These are phyloP conservation scores for zebrafish (Danio rerio) DNA, from an alignment of 2,113 vertebrate species.

Conservation along the genomic window DNA sequence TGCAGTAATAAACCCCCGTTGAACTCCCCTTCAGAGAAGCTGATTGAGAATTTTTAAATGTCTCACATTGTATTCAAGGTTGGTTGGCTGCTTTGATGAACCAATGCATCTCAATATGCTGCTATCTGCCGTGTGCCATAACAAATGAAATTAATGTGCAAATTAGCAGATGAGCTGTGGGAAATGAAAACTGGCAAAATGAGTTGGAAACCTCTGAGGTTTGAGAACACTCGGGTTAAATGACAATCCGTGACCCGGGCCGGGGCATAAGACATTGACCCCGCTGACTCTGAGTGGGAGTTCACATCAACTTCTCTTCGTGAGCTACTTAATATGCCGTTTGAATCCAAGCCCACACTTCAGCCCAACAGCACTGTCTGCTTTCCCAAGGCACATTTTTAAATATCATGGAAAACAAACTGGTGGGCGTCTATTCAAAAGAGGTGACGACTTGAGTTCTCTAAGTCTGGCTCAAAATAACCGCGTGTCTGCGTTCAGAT, in stretches of 20 bases:
- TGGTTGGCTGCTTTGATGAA: constrained; percentile 35
- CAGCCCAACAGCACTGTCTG: neutral
- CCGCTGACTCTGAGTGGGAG: constrained; percentile 5
- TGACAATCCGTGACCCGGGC: neutral
- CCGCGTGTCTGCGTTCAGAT: neutral
- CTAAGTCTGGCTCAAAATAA: constrained; percentile 28
- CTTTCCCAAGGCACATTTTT: constrained; percentile 31
- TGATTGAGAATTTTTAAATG: constrained; percentile 1
- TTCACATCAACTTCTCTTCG: neutral
- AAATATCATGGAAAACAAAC: constrained; percentile 37
- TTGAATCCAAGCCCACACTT: constrained; percentile 26
- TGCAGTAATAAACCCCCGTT: neutral
- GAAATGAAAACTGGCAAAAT: constrained; percentile 12
- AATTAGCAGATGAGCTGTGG: constrained; percentile 22
- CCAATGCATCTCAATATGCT: constrained; percentile 34
- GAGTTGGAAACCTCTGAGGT: neutral
- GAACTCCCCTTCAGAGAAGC: neutral
- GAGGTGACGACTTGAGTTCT: constrained; percentile 35
- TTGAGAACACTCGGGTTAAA: neutral
- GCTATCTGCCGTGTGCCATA: constrained; percentile 21
- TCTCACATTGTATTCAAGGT: constrained; percentile 25
- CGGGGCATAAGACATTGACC: neutral
- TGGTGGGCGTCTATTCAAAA: constrained; percentile 35
- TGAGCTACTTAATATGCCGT: constrained; percentile 22
- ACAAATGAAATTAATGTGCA: constrained; percentile 42